Percentiles rank a stretch among this genome's conserved stretches.
These are phyloP conservation scores for Plebejus anna DNA, from an alignment of 2,888 invertebrate species.

Conservation along the genomic window DNA sequence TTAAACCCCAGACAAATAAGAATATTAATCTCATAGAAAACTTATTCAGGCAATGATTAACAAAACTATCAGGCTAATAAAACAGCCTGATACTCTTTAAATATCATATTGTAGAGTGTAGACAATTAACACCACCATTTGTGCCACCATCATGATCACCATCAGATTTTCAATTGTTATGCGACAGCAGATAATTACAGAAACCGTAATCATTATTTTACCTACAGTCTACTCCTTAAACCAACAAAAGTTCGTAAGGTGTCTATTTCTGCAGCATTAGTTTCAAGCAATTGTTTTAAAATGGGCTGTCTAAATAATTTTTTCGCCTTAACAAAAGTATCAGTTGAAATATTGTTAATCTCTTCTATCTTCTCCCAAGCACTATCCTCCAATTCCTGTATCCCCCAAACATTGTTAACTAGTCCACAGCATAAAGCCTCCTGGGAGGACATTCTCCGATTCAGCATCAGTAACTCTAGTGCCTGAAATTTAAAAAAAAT, in stretches of 20 bases:
- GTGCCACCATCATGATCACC: too few relatives aligned
- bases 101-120: too few relatives aligned
- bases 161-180: too few relatives aligned
- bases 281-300: constrained; percentile 80
- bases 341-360: constrained; percentile 74
- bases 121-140: too few relatives aligned
- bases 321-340: constrained; percentile 85
- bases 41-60: too few relatives aligned
- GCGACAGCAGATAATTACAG: background rate
- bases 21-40: too few relatives aligned
- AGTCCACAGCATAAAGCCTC: constrained; percentile 90
- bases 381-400: constrained; percentile 78
- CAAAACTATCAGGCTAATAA: too few relatives aligned
- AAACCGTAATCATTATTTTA: background rate
- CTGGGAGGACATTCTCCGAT: constrained; percentile 86
- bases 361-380: constrained; percentile 80
- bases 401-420: constrained; percentile 87
- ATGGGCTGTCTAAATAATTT: constrained; percentile 82
- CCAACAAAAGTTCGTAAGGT: constrained; percentile 79
- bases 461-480: constrained; percentile 82
- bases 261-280: constrained; percentile 84
- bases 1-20: too few relatives aligned
- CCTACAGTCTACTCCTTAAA: constrained; percentile 39
- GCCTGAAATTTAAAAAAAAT: constrained; percentile 60
- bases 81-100: too few relatives aligned